phyloP scores from a whole-genome alignment of 2,113 vertebrate genomes.

The Verasper variegatus region DNA sequence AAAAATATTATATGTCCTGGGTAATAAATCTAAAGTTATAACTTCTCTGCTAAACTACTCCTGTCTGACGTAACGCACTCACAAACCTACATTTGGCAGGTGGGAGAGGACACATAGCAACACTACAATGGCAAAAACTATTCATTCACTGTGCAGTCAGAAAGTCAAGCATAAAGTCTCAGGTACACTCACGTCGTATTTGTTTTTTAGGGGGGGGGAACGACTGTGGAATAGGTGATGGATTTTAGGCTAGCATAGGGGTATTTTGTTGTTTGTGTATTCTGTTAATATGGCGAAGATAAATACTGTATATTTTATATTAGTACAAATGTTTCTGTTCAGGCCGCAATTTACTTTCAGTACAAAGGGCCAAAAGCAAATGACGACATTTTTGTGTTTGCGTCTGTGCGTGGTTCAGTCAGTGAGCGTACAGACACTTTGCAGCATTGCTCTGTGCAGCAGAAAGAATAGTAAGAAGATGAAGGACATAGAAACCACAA shows the following conservation, averaged over 20 bases:
- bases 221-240: no score
- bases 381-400: background rate
- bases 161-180: background rate
- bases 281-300: no score
- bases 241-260: no score
- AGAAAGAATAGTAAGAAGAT: slow-evolving; percentile 25
- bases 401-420: no score
- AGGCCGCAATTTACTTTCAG: no score
- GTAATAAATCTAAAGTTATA: background rate
- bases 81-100: background rate
- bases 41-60: background rate
- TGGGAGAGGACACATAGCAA: background rate
- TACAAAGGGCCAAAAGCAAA: no score
- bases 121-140: background rate
- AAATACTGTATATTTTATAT: no score
- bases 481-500: slow-evolving; percentile 15
- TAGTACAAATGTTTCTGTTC: no score
- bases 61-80: background rate
- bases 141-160: background rate
- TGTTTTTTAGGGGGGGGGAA: no score
- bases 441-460: background rate
- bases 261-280: no score
- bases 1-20: background rate
- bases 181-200: no score
- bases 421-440: no score